Evolutionary conservation across 2,888 invertebrate genomes (phyloP).

Genomic region (Cephus rjabovi): DNA sequence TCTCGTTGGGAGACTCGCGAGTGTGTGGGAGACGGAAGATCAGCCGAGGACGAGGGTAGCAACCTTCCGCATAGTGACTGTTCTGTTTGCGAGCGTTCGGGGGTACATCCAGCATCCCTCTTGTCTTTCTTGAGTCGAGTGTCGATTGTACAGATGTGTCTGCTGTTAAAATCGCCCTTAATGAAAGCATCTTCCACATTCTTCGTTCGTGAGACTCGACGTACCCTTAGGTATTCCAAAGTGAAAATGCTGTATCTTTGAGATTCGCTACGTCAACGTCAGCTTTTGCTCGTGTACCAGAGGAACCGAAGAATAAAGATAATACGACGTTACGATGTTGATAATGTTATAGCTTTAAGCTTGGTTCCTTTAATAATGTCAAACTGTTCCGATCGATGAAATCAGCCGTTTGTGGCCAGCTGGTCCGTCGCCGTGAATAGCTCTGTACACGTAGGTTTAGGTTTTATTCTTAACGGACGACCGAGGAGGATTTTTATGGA

Average conservation of each 20-base stretch:
- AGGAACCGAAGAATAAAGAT: background rate
- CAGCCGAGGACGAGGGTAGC: background rate
- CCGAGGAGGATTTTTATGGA: background rate
- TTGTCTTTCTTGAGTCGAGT: background rate
- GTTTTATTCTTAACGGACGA: background rate
- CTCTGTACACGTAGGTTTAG: no score
- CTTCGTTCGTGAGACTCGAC: background rate
- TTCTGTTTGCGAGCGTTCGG: background rate
- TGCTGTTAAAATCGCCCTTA: background rate
- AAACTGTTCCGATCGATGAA: no score
- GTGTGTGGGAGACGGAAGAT: slow-evolving; percentile 2
- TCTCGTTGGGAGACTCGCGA: background rate
- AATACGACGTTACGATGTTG: background rate
- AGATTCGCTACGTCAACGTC: background rate
- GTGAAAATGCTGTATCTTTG: background rate
- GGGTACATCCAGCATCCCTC: background rate
- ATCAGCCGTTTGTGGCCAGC: no score
- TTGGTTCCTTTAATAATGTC: no score
- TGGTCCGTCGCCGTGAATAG: no score
- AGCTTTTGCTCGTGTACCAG: background rate
- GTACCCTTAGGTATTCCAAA: background rate
- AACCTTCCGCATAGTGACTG: background rate
- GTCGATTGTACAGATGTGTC: background rate
- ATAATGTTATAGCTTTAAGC: no score
- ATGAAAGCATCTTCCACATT: background rate